These are phyloP conservation scores for Montipora foliosa DNA, from an alignment of 64 coral and sea anemone genomes.

Conservation along the genomic window DNA sequence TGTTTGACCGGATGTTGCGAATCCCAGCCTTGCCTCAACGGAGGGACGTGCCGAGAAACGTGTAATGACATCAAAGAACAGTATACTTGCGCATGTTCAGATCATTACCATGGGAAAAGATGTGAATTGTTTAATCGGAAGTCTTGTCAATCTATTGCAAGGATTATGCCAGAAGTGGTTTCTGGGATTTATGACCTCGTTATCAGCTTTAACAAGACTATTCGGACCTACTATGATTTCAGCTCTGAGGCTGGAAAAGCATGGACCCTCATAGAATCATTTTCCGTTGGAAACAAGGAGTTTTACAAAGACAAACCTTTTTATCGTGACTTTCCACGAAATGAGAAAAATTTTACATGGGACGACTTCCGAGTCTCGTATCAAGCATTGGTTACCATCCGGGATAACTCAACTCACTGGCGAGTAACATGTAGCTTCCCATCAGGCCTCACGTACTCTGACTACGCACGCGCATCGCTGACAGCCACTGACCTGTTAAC, in stretches of 20 bases:
- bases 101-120: too few species aligned
- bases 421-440: conserved; percentile 23
- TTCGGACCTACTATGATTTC: conserved; percentile 30
- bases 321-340: conserved; percentile 5
- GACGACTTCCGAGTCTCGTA: background rate
- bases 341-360: conserved; percentile 26
- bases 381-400: conserved; percentile 26
- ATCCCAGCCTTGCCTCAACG: too few species aligned
- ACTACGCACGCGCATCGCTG: conserved; percentile 23
- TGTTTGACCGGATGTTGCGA: too few species aligned
- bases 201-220: background rate
- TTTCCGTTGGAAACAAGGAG: conserved; percentile 35
- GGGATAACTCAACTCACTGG: conserved; percentile 40
- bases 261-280: conserved; percentile 64
- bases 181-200: too few species aligned
- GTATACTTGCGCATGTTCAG: too few species aligned
- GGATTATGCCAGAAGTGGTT: too few species aligned
- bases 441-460: conserved; percentile 21
- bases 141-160: too few species aligned
- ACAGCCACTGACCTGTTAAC: too few species aligned
- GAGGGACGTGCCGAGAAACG: too few species aligned
- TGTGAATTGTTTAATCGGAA: too few species aligned
- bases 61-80: too few species aligned
- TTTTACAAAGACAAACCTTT: conserved; percentile 19
- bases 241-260: background rate